Conservation (phyloP, 2,888 invertebrate species). For the Euplagia quadripunctaria region DNA sequence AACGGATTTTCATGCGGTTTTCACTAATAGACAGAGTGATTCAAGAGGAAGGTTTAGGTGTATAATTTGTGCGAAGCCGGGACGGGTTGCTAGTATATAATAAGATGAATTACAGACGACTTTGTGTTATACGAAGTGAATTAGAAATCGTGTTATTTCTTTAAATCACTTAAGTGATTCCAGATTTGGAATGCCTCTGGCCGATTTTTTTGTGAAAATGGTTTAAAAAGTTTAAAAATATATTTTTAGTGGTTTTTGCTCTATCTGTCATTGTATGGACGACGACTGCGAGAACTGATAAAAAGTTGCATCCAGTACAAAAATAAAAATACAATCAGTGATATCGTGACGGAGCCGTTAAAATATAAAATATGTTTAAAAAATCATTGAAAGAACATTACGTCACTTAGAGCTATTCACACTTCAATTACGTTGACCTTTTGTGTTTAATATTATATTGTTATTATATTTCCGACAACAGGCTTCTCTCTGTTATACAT, state of each 20-base stretch:
- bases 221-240: not conserved
- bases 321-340: not conserved
- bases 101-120: not conserved
- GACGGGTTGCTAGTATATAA: too few relatives aligned
- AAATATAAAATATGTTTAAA: not conserved
- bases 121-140: too few relatives aligned
- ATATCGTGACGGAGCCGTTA: not conserved
- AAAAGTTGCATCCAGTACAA: not conserved
- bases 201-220: not conserved
- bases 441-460: too few relatives aligned
- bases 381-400: not conserved
- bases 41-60: too few relatives aligned
- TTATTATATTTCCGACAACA: not conserved
- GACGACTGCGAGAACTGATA: not conserved
- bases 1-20: too few relatives aligned
- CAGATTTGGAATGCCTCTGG: not conserved
- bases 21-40: too few relatives aligned
- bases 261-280: not conserved
- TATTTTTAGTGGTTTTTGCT: not conserved
- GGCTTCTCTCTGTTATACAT: not conserved
- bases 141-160: not conserved
- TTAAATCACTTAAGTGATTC: not conserved
- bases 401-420: not conserved
- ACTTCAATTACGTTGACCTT: not conserved
- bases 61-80: too few relatives aligned